Percentiles rank a stretch among this genome's conserved stretches.
Conservation (phyloP, 2,888 invertebrate species). For the Sinelater perroti region DNA sequence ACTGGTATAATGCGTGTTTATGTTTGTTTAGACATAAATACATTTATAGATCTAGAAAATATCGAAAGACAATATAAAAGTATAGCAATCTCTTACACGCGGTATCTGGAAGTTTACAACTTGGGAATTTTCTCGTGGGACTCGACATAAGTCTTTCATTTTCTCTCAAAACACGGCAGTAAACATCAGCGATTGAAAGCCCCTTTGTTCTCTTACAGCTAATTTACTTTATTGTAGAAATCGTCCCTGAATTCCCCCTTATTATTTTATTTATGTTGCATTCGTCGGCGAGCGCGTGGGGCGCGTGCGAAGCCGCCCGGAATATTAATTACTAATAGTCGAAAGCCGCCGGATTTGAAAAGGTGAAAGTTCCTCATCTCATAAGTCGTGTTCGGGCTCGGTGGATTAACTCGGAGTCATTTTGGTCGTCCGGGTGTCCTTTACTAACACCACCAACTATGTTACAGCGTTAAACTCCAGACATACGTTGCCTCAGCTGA, state of each 20-base stretch:
- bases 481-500: constrained; percentile 45
- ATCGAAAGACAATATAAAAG: constrained; percentile 34
- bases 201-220: constrained; percentile 24
- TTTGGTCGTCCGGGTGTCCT: constrained; percentile 44
- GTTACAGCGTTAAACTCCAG: constrained; percentile 46
- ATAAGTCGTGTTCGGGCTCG: constrained; percentile 44
- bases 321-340: constrained; percentile 29
- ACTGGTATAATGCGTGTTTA: constrained; percentile 29
- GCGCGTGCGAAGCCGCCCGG: not conserved
- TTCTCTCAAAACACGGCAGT: constrained; percentile 29
- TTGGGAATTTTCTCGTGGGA: constrained; percentile 32
- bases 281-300: not conserved
- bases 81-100: constrained; percentile 29
- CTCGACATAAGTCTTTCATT: constrained; percentile 29
- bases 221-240: constrained; percentile 24
- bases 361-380: constrained; percentile 26
- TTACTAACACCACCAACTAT: constrained; percentile 42
- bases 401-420: constrained; percentile 45
- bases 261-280: constrained; percentile 16
- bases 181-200: constrained; percentile 31
- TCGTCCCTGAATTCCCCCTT: constrained; percentile 1
- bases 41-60: constrained; percentile 25
- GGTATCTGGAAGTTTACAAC: constrained; percentile 30
- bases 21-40: constrained; percentile 25
- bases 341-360: constrained; percentile 18